Percentiles rank a stretch among this genome's conserved stretches.
Conservation (phyloP, 2,113 vertebrate genomes). For the Apodemus sylvaticus region DNA sequence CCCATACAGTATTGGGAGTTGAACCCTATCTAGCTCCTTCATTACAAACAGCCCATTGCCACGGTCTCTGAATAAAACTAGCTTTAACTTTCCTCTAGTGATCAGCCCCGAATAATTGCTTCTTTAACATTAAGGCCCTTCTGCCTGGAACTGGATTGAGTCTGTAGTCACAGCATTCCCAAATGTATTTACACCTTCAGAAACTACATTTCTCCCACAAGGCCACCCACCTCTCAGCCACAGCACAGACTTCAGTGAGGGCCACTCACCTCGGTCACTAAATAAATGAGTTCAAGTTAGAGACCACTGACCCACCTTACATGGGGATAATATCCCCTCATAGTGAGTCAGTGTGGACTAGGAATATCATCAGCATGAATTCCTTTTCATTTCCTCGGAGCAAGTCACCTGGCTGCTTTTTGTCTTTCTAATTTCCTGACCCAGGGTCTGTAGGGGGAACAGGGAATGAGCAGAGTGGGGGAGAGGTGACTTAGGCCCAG, state of each 20-base stretch:
- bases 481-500: background rate
- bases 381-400: constrained; percentile 35
- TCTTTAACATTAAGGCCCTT: background rate
- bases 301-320: background rate
- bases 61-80: background rate
- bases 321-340: background rate
- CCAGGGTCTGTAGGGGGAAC: background rate
- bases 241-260: background rate
- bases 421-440: constrained; percentile 53
- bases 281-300: background rate
- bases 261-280: background rate
- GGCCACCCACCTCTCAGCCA: background rate
- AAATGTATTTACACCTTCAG: background rate
- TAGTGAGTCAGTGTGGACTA: background rate
- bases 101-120: background rate
- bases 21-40: background rate
- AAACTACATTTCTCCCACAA: background rate
- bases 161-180: background rate
- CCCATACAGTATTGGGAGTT: background rate
- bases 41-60: background rate
- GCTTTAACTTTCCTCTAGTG: background rate
- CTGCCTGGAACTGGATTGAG: background rate
- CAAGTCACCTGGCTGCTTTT: background rate
- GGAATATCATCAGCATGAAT: background rate
- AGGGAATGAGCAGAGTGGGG: background rate